Conservation (phyloP, 35 echinoderm and acorn worm species). For the Heliocidaris tuberculata region DNA sequence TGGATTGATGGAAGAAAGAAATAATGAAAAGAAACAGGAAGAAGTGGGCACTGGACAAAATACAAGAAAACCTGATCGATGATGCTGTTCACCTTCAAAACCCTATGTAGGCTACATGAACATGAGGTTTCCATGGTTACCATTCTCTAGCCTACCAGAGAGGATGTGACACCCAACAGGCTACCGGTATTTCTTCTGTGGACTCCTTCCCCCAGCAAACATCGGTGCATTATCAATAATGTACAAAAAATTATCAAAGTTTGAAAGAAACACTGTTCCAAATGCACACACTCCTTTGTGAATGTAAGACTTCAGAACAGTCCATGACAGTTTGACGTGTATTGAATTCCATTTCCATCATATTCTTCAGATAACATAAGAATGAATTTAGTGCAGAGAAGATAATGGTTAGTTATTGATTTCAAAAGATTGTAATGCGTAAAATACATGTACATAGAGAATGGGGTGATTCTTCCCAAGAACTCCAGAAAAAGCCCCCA, state of each 20-base stretch:
- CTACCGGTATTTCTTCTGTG: background rate
- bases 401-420: background rate
- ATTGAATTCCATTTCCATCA: background rate
- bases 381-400: background rate
- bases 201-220: background rate
- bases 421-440: background rate
- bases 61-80: background rate
- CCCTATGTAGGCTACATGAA: background rate
- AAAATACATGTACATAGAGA: background rate
- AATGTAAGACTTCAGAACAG: no score
- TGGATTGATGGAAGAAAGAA: background rate
- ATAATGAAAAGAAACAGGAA: background rate
- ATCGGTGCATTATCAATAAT: background rate
- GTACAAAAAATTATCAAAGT: background rate
- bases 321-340: background rate
- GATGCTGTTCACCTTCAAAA: background rate
- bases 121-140: slow-evolving; percentile 1
- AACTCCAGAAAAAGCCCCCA: no score
- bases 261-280: background rate
- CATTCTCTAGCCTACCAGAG: background rate
- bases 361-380: background rate
- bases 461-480: background rate
- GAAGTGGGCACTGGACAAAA: background rate
- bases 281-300: background rate
- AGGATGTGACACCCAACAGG: background rate